Conservation (phyloP, 2,113 vertebrate species). For the Camarhynchus parvulus region DNA sequence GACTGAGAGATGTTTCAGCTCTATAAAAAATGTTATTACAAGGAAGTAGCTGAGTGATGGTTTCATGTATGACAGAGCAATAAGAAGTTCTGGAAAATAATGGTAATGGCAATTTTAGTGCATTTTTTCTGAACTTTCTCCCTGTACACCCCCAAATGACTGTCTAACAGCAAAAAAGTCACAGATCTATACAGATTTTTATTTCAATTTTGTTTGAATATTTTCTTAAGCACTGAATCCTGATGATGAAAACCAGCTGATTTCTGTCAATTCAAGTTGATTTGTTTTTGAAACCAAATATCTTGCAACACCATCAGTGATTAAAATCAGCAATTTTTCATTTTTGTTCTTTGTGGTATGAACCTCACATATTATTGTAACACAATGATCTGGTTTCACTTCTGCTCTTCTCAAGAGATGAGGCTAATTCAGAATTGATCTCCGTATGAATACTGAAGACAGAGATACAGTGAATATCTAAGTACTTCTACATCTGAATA, state of each 20-base stretch:
- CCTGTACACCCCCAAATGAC: neutral
- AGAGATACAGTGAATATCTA: accelerated
- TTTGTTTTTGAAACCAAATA: neutral
- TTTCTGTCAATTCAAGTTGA: neutral
- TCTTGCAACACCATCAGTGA: neutral
- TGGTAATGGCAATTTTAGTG: neutral
- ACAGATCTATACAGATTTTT: neutral
- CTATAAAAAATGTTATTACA: neutral
- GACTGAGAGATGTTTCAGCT: neutral
- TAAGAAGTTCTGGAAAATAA: neutral
- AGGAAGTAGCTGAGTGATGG: neutral
- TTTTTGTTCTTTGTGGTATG: neutral
- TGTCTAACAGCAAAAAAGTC: neutral
- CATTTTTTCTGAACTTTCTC: neutral
- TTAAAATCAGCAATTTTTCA: neutral
- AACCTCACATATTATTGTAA: neutral
- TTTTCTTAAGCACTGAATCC: neutral
- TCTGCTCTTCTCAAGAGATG: neutral
- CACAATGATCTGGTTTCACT: neutral
- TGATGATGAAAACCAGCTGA: neutral
- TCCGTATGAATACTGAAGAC: neutral
- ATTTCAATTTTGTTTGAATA: neutral
- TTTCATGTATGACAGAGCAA: neutral
- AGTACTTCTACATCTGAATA: neutral
- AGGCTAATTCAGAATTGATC: neutral